Conservation (phyloP, 1,140 invertebrate genomes). For the Sycophila sp. region DNA sequence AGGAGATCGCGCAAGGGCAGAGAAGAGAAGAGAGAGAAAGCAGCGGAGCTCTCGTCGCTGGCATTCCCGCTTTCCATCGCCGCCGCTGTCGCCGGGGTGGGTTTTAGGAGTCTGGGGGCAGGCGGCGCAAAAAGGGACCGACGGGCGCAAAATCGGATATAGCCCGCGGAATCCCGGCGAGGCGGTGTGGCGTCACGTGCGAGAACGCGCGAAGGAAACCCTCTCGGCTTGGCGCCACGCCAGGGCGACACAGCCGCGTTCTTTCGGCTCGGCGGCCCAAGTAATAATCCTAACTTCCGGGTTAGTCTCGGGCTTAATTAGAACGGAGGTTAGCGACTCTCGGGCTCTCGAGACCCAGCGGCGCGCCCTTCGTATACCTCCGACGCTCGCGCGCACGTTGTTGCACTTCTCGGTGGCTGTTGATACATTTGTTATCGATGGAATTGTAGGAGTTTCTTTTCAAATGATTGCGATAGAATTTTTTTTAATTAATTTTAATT, state of each 20-base stretch:
- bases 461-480: too few relatives aligned
- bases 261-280: slow-evolving; percentile 46
- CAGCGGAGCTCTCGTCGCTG: not conserved
- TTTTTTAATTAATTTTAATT: too few relatives aligned
- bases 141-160: slow-evolving; percentile 26
- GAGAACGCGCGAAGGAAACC: slow-evolving; percentile 38
- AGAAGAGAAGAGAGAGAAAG: not conserved
- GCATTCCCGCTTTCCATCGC: too few relatives aligned
- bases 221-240: slow-evolving; percentile 46
- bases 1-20: too few relatives aligned
- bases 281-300: slow-evolving; percentile 65
- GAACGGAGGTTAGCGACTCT: slow-evolving; percentile 56
- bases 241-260: slow-evolving; percentile 44
- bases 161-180: slow-evolving; percentile 11
- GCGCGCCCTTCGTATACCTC: too few relatives aligned
- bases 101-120: not conserved
- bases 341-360: too few relatives aligned
- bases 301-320: slow-evolving; percentile 63
- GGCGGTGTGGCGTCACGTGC: slow-evolving; percentile 21
- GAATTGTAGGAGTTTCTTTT: too few relatives aligned
- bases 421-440: too few relatives aligned
- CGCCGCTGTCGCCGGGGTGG: too few relatives aligned
- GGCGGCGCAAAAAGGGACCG: not conserved
- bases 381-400: too few relatives aligned
- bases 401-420: too few relatives aligned